Conservation (phyloP, 2,888 invertebrate species). For the Torymus auratus region DNA sequence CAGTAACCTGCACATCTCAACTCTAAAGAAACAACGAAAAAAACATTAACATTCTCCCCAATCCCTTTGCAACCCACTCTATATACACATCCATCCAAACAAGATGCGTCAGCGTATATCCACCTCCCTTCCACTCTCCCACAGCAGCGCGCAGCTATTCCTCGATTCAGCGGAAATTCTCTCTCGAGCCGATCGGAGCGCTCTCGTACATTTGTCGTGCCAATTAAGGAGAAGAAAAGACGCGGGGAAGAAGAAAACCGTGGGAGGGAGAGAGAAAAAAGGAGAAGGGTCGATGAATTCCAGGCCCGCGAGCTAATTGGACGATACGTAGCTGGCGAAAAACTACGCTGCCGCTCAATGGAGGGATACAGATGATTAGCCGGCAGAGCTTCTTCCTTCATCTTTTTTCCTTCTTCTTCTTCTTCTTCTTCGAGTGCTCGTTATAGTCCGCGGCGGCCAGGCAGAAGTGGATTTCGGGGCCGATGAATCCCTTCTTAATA, state of each 20-base stretch:
- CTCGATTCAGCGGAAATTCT: constrained; percentile 16
- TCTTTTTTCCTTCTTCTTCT: constrained; percentile 8
- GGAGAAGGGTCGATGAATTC: constrained; percentile 4
- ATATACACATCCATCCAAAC: no score
- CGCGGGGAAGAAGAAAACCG: background rate
- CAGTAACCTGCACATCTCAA: no score
- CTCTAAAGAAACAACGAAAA: no score
- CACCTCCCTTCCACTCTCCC: no score
- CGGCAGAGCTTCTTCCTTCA: background rate
- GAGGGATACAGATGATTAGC: constrained; percentile 34
- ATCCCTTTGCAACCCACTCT: no score
- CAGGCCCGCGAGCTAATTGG: constrained; percentile 28
- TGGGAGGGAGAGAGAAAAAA: background rate
- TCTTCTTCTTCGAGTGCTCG: constrained; percentile 24
- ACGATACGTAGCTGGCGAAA: constrained; percentile 18
- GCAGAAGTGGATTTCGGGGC: background rate
- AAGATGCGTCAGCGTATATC: no score
- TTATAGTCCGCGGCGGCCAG: constrained; percentile 4
- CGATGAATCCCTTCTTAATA: constrained; percentile 1
- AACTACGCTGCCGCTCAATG: background rate
- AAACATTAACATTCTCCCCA: no score
- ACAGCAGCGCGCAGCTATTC: no score
- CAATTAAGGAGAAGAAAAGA: constrained; percentile 9
- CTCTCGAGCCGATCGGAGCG: background rate
- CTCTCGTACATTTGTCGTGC: constrained; percentile 22